Evolutionary conservation across 2,113 vertebrate genomes (phyloP).

Genomic region (Clinocottus analis): DNA sequence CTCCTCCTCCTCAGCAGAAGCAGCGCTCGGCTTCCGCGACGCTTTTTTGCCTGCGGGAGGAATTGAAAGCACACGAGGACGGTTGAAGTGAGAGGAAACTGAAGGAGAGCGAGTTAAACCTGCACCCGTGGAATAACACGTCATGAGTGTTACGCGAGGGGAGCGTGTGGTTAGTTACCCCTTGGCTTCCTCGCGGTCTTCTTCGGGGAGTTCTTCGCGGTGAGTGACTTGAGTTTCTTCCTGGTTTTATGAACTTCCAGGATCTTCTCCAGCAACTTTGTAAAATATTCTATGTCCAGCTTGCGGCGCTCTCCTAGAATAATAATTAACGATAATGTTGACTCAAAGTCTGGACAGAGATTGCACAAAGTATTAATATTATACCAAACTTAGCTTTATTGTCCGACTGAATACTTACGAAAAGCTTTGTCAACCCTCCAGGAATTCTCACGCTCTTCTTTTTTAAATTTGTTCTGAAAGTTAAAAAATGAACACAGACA

Average conservation of each 20-base stretch:
- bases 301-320: slow-evolving; percentile 89
- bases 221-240: slow-evolving; percentile 79
- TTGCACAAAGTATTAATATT: too few relatives aligned
- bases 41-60: slow-evolving; percentile 53
- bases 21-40: slow-evolving; percentile 53
- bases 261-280: slow-evolving; percentile 90
- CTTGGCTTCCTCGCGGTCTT: slow-evolving; percentile 52
- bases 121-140: not conserved
- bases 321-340: not conserved
- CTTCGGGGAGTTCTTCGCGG: slow-evolving; percentile 48
- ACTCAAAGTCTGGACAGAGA: not conserved
- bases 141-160: not conserved
- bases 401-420: slow-evolving; percentile 83
- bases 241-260: slow-evolving; percentile 87
- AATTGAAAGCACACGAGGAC: not conserved
- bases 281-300: slow-evolving; percentile 94
- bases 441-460: slow-evolving; percentile 91
- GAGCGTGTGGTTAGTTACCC: slow-evolving; percentile 24
- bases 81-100: not conserved
- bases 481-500: not conserved
- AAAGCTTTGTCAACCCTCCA: slow-evolving; percentile 99
- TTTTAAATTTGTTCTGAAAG: slow-evolving; percentile 97
- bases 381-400: not conserved
- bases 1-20: slow-evolving; percentile 66
- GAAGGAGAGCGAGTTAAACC: not conserved